Evolutionary conservation across 1,140 invertebrate genomes (phyloP).

Genomic region (Panulirus ornatus): DNA sequence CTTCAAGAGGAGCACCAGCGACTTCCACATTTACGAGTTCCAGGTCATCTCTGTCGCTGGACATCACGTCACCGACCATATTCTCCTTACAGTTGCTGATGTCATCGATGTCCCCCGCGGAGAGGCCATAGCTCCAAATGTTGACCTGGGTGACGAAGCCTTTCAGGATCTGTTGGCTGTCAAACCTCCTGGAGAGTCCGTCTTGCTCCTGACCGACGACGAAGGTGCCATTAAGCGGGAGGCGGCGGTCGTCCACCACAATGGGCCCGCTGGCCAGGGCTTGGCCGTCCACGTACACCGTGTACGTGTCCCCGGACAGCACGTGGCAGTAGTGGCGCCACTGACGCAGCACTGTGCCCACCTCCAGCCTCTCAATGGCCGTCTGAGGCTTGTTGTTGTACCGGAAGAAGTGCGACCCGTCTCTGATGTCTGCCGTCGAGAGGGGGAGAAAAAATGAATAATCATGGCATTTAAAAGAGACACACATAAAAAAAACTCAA

Average conservation of each 20-base stretch:
- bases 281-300: slow-evolving; percentile 49
- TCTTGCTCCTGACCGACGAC: slow-evolving; percentile 61
- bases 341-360: slow-evolving; percentile 25
- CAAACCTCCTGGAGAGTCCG: neutral
- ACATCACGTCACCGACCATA: slow-evolving; percentile 35
- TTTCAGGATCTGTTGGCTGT: slow-evolving; percentile 44
- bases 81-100: slow-evolving; percentile 27
- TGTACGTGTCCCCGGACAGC: slow-evolving; percentile 38
- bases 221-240: slow-evolving; percentile 57
- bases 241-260: slow-evolving; percentile 25
- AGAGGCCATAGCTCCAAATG: slow-evolving; percentile 42
- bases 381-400: slow-evolving; percentile 60
- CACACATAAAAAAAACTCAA: no score
- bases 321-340: slow-evolving; percentile 64
- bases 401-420: slow-evolving; percentile 40
- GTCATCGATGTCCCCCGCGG: neutral
- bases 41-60: slow-evolving; percentile 24
- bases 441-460: no score
- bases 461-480: no score
- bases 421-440: slow-evolving; percentile 38
- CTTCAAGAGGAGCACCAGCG: neutral
- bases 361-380: neutral
- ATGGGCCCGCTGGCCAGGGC: slow-evolving; percentile 5
- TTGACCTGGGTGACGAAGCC: slow-evolving; percentile 53
- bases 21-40: slow-evolving; percentile 41